Conservation (phyloP, 2,888 invertebrate genomes). For the Clanis bilineata region DNA sequence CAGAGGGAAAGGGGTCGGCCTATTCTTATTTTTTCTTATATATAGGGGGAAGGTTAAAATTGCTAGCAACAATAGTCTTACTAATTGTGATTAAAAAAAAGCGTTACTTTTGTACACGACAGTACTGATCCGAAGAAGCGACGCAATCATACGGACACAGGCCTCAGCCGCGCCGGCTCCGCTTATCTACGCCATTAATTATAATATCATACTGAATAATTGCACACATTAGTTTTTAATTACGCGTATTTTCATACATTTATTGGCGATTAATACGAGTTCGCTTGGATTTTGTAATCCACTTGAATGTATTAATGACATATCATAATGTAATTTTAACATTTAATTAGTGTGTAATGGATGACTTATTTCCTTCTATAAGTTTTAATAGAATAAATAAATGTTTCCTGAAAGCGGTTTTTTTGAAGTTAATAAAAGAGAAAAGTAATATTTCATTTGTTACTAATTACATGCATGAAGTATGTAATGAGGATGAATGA, state of each 20-base stretch:
- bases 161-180: background rate
- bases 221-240: conserved; percentile 34
- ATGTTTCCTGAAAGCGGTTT: no score
- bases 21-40: no score
- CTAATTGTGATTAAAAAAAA: no score
- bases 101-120: background rate
- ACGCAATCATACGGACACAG: background rate
- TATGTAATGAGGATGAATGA: no score
- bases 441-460: no score
- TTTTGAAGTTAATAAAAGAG: no score
- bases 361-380: background rate
- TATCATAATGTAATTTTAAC: background rate
- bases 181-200: conserved; percentile 43
- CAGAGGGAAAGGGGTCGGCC: no score
- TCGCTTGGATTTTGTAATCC: background rate
- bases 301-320: background rate
- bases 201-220: conserved; percentile 38
- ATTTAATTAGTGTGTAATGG: background rate
- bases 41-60: no score
- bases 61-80: no score
- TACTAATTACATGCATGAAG: no score
- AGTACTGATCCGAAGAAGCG: background rate
- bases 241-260: conserved; percentile 17
- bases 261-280: background rate
- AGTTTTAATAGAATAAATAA: background rate